Percentiles rank a stretch among this genome's conserved stretches.
Evolutionary conservation across 2,113 vertebrate species (phyloP).

Genomic region (Chloropsis cyanopogon): DNA sequence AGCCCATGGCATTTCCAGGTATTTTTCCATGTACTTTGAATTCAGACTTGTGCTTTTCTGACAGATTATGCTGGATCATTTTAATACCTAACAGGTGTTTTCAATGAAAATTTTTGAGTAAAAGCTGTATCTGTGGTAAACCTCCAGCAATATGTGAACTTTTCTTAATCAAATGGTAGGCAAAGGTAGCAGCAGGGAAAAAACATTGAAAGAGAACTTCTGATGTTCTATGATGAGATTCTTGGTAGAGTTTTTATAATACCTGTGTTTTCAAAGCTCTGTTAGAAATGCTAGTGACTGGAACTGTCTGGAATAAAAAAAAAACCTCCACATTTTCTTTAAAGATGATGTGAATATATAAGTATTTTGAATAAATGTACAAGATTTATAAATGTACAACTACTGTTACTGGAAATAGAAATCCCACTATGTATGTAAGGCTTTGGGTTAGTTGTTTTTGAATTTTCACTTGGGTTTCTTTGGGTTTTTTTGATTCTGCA

Average conservation of each 20-base stretch:
- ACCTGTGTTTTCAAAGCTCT: background rate
- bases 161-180: conserved; percentile 7
- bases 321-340: background rate
- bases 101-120: conserved; percentile 32
- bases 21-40: background rate
- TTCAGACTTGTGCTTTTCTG: conserved; percentile 39
- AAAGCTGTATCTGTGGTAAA: conserved; percentile 14
- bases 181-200: background rate
- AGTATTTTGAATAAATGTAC: background rate
- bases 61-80: conserved; percentile 23
- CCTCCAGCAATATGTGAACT: background rate
- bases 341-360: background rate
- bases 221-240: background rate
- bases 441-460: background rate
- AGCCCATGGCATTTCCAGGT: conserved; percentile 13
- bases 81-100: conserved; percentile 14
- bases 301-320: background rate
- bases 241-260: background rate
- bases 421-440: background rate
- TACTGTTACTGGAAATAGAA: background rate
- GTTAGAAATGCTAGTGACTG: background rate
- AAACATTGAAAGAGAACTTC: background rate
- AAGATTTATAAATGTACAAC: background rate
- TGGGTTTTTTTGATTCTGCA: background rate
- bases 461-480: background rate